Evolutionary conservation across 2,113 vertebrate species (phyloP), one percentile per base, ranked within the genome.

Genomic region (Pao palembangensis): DNA sequence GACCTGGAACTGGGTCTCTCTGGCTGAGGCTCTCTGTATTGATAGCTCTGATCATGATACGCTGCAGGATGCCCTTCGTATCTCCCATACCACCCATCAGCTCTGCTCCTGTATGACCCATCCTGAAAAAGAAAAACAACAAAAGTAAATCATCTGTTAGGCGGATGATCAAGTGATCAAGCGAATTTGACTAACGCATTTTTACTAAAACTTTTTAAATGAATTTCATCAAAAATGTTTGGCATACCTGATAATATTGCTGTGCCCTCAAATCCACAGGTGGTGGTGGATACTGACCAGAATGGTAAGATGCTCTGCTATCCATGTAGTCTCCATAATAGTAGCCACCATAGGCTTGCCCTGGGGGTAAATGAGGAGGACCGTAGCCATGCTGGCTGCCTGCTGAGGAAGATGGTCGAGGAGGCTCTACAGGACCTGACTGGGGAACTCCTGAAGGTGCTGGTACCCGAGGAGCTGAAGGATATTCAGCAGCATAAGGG

Each of bases 171-270:
- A 23, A 23, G 21, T 23, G 2, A 15, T 48, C 14, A 7, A 6
- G n/a, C 1, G 34, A 25, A 21, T 53, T 52, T 48, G 21, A 8
- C 5, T 1, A 51, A 41, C 15, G 10, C 17, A 54, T 58, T 6
- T 46, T 21, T 4, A 31, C 2, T 5, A 28, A 52, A 19, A 5
- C 21, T 3, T 25, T 28, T 28, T 10, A 38, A 1, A 11, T 38
- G 1, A 38, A 1, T 12, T 38, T 12, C 3, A 3, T 38, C 10
- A 52, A 38, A 13, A 6, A n/a, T 1, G 7, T 2, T 47, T 49
- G 64, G 21, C 43, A 5, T 88, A 98, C 97, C 90, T 93, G 91
- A 80, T 95, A 96, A 73, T 94, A 96, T n/a, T 90, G 89, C 21
- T 94, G 90, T 58, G 88, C 19, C 66, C 93, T 92, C 1, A 93